Base-by-base conservation (phyloP, 2,113 vertebrate species). In the Chinchilla lanigera region DNA sequence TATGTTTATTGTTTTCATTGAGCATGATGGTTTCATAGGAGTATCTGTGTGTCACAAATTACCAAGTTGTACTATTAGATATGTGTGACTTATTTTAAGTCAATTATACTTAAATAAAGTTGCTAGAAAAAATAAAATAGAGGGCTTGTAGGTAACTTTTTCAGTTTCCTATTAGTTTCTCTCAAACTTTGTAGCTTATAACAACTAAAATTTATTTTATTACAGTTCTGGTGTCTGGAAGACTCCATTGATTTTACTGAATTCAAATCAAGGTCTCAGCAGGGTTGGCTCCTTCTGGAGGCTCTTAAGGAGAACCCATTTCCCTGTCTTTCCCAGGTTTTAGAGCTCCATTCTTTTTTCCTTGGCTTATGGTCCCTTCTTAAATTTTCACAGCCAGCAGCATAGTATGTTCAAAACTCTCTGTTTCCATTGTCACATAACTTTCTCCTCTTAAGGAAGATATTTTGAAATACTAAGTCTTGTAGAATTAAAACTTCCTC, bases 401-500 rank as follows among this genome's bases (percentile, higher is more conserved):
- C 16, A 38, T 19, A 44, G 13, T n/a, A 73, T 73, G 52, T 86
- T 63, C 35, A 24, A 63, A 75, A 50, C 41, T 69, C 35, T 33
- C 65, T 50, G 24, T 77, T 44, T 73, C 35, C 8, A 2, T 71
- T 71, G 30, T 71, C 35, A 54, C 35, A 56, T 38, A 35, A 35
- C 14, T 54, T 87, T 87, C n/a, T 75, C 80, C n/a, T 56, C 8
- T 65, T 26, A 92, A 96, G 6, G 35, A 56, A 89, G 6, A 5
- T 73, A 71, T 81, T 73, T 83, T 89, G 73, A 61, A 75, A 92
- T 67, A 41, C 67, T 84, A 85, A 50, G 60, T 96, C 67, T 52
- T 94, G 77, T 84, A 41, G 35, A 92, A 69, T 84, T 85, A 73
- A 94, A 65, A 2, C 41, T 65, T 75, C 63, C 71, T 85, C 58